Percentiles rank a stretch among this genome's conserved stretches.
phyloP scores from a whole-genome alignment of 2,797 vertebrate genomes.

The Leucoraja ocellata region DNA sequence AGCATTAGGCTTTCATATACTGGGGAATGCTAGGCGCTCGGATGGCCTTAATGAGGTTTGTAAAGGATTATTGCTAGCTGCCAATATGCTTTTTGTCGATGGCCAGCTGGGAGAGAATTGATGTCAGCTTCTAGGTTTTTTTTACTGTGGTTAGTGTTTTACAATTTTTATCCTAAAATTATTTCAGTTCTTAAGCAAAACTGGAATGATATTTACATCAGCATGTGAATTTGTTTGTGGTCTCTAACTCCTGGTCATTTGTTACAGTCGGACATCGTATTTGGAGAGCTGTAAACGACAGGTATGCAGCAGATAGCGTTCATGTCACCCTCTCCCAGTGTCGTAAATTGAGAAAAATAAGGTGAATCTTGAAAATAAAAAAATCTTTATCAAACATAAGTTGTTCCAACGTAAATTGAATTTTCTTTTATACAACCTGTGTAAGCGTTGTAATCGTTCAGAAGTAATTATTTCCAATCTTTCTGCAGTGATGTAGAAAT shows the following conservation, averaged over 20 bases:
- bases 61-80: neutral
- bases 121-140: neutral
- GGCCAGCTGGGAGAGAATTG: neutral
- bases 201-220: no score
- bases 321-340: neutral
- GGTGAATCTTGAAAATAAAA: neutral
- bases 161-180: neutral
- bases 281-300: slow-evolving; percentile 39
- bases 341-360: neutral
- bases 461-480: no score
- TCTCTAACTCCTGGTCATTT: slow-evolving; percentile 31
- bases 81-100: neutral
- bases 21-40: neutral
- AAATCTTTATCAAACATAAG: neutral
- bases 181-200: neutral
- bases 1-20: neutral
- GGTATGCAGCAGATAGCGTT: slow-evolving; percentile 16
- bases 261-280: slow-evolving; percentile 40
- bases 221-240: neutral
- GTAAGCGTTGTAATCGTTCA: no score
- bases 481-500: no score
- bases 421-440: neutral
- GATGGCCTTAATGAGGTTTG: neutral
- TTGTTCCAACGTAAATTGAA: neutral
- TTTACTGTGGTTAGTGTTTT: neutral